Evolutionary conservation across 1,140 invertebrate species (phyloP), one percentile per base, ranked within the genome.

Genomic region (Trachymyrmex cornetzi): DNA sequence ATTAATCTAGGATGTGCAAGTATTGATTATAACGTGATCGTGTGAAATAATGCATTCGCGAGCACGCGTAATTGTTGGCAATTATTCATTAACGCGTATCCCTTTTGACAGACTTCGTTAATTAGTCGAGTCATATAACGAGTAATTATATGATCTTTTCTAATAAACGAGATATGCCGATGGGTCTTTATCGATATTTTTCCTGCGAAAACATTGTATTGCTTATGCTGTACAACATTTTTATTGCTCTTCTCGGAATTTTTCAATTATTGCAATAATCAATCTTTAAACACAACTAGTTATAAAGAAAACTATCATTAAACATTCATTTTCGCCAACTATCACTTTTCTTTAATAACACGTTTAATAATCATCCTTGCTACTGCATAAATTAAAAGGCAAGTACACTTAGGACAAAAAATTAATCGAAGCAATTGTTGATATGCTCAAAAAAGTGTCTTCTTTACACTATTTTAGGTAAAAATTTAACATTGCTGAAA

Each of bases 31-130:
- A 50, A 71, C 7, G 57, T 22, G 71, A 77, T 79, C 89, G 85
- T 89, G 85, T 64, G 85, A 88, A 86, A 80, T 69, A 77, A 59
- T 22, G 69, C 7, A 44, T 5, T 50, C 3, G 79, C 64, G 53
- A 63, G 50, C 55, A 30, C 71, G 77, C 80, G 81, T 88, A 77
- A 91, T 90, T 88, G 66, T 59, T 55, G 57, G 75, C 86, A 67
- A 74, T 66, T 59, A 75, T 81, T 86, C 71, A 24, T 88, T 91
- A 87, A 79, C 61, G 50, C 77, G 59, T 50, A 53, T 27, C 14
- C 48, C n/a, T 72, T 59, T 81, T 87, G 75, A 84, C 27, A 55
- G 82, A 75, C 85, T 89, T 77, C 74, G 64, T 87, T 89, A 90
- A 90, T 90, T 90, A 90, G 88, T 79, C 66, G 79, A 74, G 24